A percentile compares a stretch with the other conserved stretches of the same genome.
phyloP scores from a whole-genome alignment of 2,888 invertebrate species.

The Lamproptera curius region DNA sequence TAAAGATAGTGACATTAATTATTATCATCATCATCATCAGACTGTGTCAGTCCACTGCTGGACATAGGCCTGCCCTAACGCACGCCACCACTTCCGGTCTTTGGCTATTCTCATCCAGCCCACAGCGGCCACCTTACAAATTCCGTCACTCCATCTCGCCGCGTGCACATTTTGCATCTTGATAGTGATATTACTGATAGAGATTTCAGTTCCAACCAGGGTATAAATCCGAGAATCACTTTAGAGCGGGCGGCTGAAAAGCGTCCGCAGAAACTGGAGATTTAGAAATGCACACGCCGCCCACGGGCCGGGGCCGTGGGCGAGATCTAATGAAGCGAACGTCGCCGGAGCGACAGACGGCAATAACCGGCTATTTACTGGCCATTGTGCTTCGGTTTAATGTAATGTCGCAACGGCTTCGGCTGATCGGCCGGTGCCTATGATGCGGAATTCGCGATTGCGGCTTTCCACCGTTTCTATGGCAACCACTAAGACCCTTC shows the following conservation, averaged over 20 bases:
- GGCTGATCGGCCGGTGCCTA: conserved; percentile 30
- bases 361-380: conserved; percentile 49
- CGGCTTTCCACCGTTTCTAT: conserved; percentile 21
- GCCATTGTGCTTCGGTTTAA: conserved; percentile 40
- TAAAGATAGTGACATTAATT: no score
- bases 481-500: no score
- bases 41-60: no score
- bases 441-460: conserved; percentile 30
- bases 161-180: no score
- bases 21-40: no score
- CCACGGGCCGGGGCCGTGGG: conserved; percentile 45
- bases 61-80: no score
- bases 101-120: no score
- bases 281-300: conserved; percentile 38
- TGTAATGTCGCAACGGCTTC: conserved; percentile 26
- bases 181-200: no score
- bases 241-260: conserved; percentile 20
- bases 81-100: no score
- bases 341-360: conserved; percentile 40
- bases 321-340: conserved; percentile 51
- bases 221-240: conserved; percentile 4
- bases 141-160: no score
- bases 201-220: no score
- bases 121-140: no score
- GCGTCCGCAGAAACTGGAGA: conserved; percentile 16